phyloP scores from a whole-genome alignment of 1,140 invertebrate species.

The Mylabris phalerata region DNA sequence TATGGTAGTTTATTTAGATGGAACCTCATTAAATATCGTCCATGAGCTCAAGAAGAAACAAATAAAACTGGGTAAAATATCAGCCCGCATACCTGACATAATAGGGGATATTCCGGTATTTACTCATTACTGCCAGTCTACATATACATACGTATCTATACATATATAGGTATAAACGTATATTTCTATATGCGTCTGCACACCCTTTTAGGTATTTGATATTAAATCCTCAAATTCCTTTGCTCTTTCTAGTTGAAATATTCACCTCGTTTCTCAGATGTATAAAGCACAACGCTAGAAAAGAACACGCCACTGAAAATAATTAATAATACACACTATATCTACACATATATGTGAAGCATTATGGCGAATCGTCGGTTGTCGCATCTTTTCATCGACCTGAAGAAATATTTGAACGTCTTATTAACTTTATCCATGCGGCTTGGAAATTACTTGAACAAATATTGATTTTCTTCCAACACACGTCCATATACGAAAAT shows the following conservation, averaged over 20 bases:
- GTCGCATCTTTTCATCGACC: neutral
- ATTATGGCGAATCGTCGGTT: conserved; percentile 1
- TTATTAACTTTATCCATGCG: conserved; percentile 6
- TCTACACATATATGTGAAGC: too few relatives aligned
- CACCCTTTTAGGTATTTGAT: conserved; percentile 6
- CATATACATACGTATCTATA: conserved; percentile 17
- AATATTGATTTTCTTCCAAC: neutral
- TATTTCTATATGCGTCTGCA: too few relatives aligned
- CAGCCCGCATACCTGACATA: conserved; percentile 25
- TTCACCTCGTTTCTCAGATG: too few relatives aligned
- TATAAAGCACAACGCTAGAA: too few relatives aligned
- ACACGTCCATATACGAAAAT: too few relatives aligned
- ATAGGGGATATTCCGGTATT: conserved; percentile 23
- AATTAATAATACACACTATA: conserved; percentile 11
- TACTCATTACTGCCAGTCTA: conserved; percentile 25
- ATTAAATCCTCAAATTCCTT: conserved; percentile 21
- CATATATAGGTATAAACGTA: neutral
- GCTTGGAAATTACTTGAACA: neutral
- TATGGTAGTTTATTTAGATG: neutral
- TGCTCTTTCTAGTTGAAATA: neutral
- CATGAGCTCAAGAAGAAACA: neutral
- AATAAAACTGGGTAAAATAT: conserved; percentile 5
- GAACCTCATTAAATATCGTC: neutral
- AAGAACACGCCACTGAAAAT: conserved; percentile 4
- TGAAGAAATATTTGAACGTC: conserved; percentile 7